phyloP scores from a whole-genome alignment of 64 coral and sea anemone species.

The Acropora yongei region DNA sequence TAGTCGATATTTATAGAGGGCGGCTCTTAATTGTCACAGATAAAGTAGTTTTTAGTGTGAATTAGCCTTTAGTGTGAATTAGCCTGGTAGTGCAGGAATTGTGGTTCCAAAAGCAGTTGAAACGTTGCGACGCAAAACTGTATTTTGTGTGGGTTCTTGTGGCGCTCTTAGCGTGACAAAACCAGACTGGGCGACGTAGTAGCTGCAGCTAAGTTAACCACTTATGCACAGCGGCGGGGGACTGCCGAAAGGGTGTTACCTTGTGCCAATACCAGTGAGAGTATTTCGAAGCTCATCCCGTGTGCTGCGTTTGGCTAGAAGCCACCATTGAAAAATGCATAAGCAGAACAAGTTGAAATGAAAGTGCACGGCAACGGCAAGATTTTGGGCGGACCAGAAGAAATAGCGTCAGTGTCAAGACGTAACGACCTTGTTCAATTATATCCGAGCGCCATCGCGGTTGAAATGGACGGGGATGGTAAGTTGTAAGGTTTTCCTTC shows the following conservation, averaged over 20 bases:
- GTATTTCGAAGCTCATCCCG: neutral
- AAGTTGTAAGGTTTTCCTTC: neutral
- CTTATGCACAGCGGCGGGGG: neutral
- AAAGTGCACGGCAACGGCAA: neutral
- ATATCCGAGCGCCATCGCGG: constrained; percentile 41
- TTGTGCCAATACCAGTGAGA: neutral
- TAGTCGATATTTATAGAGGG: no score
- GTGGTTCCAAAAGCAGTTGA: no score
- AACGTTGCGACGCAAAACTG: no score
- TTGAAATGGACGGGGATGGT: constrained; percentile 66
- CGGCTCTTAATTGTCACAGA: no score
- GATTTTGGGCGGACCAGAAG: no score
- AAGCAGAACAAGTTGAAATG: neutral
- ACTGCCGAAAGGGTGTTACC: neutral
- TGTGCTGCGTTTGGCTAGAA: constrained; percentile 24
- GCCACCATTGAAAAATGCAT: constrained; percentile 12
- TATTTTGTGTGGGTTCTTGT: no score
- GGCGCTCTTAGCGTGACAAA: no score
- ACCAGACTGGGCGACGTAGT: constrained; percentile 46
- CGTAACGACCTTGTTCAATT: constrained; percentile 6
- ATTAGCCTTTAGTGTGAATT: no score
- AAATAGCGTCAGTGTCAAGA: neutral
- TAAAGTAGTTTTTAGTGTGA: no score
- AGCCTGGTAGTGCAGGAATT: no score
- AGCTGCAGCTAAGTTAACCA: constrained; percentile 7